phyloP scores from a whole-genome alignment of 2,888 invertebrate species.

The Drosophila stalkeri region DNA sequence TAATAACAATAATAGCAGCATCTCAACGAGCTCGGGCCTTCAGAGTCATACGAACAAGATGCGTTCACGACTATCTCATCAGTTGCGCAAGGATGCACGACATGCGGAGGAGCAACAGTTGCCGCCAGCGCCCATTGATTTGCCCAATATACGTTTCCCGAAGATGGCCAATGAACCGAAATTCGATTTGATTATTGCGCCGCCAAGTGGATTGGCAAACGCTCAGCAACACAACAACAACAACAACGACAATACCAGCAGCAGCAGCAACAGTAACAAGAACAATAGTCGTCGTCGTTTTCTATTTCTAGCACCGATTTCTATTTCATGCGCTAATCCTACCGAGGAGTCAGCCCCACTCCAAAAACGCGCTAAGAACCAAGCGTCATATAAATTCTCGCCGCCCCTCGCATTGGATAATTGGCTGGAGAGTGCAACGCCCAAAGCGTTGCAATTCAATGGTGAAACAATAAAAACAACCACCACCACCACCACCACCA shows the following conservation, averaged over 20 bases:
- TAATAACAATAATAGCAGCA: constrained; percentile 4
- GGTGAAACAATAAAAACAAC: constrained; percentile 56
- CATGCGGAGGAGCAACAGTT: constrained; percentile 80
- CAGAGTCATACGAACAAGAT: constrained; percentile 62
- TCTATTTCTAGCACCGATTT: constrained; percentile 81
- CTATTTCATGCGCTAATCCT: constrained; percentile 48
- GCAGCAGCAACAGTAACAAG: constrained; percentile 3
- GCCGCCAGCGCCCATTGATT: constrained; percentile 85
- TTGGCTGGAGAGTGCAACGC: neutral
- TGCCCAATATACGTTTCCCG: constrained; percentile 86
- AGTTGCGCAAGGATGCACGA: constrained; percentile 62
- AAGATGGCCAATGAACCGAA: constrained; percentile 83
- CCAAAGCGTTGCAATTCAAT: constrained; percentile 80
- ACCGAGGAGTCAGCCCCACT: constrained; percentile 39
- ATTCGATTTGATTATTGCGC: constrained; percentile 79
- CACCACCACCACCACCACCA: constrained; percentile 5
- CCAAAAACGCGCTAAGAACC: constrained; percentile 82
- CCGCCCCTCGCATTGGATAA: constrained; percentile 85
- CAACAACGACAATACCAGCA: constrained; percentile 2
- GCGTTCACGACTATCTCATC: constrained; percentile 59
- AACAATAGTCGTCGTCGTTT: constrained; percentile 9
- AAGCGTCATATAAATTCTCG: constrained; percentile 87
- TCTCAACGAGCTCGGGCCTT: constrained; percentile 36
- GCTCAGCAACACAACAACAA: neutral
- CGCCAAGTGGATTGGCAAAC: neutral